Percentiles rank a stretch among this genome's conserved stretches.
Evolutionary conservation across 2,797 vertebrate genomes (phyloP).

Genomic region (Aphelocoma californica): DNA sequence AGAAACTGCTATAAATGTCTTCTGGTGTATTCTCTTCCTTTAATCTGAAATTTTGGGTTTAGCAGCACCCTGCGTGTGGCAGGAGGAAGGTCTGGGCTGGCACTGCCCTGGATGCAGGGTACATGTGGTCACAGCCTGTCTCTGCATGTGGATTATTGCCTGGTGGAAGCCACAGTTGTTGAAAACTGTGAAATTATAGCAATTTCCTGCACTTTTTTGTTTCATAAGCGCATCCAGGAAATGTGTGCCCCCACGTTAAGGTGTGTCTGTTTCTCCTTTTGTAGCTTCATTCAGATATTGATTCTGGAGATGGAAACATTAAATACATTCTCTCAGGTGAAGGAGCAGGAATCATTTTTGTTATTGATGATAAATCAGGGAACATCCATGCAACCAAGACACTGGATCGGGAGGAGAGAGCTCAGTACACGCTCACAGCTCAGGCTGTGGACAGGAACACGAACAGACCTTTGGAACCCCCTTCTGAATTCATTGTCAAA

Average conservation of each 20-base stretch:
- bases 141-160: background rate
- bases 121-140: background rate
- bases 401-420: constrained; percentile 94
- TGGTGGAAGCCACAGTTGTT: background rate
- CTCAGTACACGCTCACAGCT: constrained; percentile 95
- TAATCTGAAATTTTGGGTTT: background rate
- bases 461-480: constrained; percentile 92
- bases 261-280: constrained; percentile 45
- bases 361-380: constrained; percentile 98
- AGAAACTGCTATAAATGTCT: background rate
- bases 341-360: constrained; percentile 97
- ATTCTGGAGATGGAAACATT: constrained; percentile 91
- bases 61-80: background rate
- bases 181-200: background rate
- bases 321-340: constrained; percentile 99
- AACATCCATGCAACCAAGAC: constrained; percentile 99
- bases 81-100: background rate
- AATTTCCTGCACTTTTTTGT: background rate
- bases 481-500: constrained; percentile 97
- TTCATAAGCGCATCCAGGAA: background rate
- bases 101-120: background rate
- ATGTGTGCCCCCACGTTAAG: background rate
- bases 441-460: constrained; percentile 94
- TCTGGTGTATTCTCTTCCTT: background rate
- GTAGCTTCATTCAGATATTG: constrained; percentile 97